Conservation (phyloP, 2,113 vertebrate species). For the Solea solea region DNA sequence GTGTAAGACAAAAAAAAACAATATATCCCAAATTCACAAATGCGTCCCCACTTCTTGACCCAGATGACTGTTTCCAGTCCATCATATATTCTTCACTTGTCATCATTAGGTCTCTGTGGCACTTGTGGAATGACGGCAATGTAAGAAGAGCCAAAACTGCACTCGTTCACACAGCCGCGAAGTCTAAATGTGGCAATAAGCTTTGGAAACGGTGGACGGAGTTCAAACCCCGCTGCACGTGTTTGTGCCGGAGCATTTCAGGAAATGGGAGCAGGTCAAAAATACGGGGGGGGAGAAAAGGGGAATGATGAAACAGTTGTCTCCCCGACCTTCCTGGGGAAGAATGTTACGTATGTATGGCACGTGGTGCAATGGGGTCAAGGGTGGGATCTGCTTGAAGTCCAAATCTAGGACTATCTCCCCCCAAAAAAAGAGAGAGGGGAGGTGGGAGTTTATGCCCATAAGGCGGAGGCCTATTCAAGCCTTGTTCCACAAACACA, state of each 20-base stretch:
- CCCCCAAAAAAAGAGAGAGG: conserved; percentile 38
- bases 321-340: conserved; percentile 10
- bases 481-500: conserved; percentile 65
- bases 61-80: conserved; percentile 45
- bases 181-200: conserved; percentile 58
- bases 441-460: conserved; percentile 42
- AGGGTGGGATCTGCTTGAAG: conserved; percentile 43
- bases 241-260: conserved; percentile 48
- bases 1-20: neutral
- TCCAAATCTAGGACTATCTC: conserved; percentile 50
- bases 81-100: conserved; percentile 49
- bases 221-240: conserved; percentile 61
- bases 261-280: conserved; percentile 62
- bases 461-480: conserved; percentile 57
- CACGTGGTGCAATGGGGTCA: conserved; percentile 44
- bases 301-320: conserved; percentile 57
- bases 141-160: conserved; percentile 53
- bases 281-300: conserved; percentile 43
- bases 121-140: conserved; percentile 69
- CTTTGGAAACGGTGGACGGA: conserved; percentile 56
- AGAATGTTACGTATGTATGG: conserved; percentile 52
- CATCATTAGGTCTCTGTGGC: conserved; percentile 52
- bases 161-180: conserved; percentile 35
- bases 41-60: conserved; percentile 40
- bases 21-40: conserved; percentile 11